Percentiles rank a stretch among this genome's conserved stretches.
These are phyloP conservation scores for Danio kyathit DNA, from an alignment of 2,797 vertebrate species.

Conservation along the genomic window DNA sequence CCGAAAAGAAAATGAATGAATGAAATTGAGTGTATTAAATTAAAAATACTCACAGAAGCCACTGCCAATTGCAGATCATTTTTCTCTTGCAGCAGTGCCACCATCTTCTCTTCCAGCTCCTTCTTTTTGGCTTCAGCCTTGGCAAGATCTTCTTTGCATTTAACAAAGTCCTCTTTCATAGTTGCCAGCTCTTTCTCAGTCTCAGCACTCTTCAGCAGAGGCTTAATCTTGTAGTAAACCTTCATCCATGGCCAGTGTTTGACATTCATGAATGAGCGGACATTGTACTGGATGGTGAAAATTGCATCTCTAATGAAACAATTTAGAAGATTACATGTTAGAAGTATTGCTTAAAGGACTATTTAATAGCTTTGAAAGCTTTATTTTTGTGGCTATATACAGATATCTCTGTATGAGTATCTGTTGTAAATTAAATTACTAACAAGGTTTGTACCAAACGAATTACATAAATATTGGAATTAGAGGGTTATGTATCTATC, in stretches of 20 bases:
- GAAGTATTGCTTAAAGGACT: background rate
- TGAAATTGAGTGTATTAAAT: background rate
- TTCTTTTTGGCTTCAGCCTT: constrained; percentile 86
- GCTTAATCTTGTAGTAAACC: constrained; percentile 93
- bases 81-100: constrained; percentile 87
- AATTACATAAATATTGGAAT: background rate
- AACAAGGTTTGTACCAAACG: too few relatives aligned
- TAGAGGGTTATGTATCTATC: background rate
- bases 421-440: background rate
- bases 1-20: too few relatives aligned
- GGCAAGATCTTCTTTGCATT: constrained; percentile 79
- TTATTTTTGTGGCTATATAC: background rate
- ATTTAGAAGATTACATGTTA: background rate
- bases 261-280: constrained; percentile 90
- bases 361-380: too few relatives aligned
- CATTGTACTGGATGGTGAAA: constrained; percentile 86
- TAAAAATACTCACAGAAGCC: constrained; percentile 80
- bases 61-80: constrained; percentile 90
- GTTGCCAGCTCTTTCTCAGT: constrained; percentile 88
- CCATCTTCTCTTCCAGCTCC: constrained; percentile 91
- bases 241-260: constrained; percentile 96
- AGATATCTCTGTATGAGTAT: background rate
- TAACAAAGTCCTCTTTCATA: constrained; percentile 85
- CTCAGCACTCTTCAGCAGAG: constrained; percentile 87
- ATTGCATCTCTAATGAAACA: constrained; percentile 80